Percentiles rank a stretch among this genome's conserved stretches.
These are phyloP conservation scores for Leptinotarsa tumamoca DNA, from an alignment of 2,888 invertebrate genomes.

Conservation along the genomic window DNA sequence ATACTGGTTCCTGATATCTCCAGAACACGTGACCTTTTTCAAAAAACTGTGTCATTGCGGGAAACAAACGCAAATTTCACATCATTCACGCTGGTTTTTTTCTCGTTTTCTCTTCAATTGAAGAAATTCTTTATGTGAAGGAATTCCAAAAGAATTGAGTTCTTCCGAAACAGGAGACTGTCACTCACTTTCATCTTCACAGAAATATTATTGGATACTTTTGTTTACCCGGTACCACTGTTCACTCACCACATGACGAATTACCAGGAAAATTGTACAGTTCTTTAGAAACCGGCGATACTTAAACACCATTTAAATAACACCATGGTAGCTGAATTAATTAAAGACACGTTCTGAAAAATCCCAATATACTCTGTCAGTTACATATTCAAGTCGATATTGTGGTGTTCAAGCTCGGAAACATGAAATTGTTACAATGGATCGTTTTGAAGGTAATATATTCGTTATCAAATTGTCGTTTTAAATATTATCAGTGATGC, in stretches of 20 bases:
- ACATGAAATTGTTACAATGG: constrained; percentile 11
- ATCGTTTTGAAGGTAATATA: constrained; percentile 10
- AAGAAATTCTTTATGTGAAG: background rate
- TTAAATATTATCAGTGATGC: background rate
- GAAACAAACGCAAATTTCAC: too few relatives aligned
- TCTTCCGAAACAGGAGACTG: background rate
- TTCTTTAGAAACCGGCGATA: constrained; percentile 13
- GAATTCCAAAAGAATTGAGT: background rate
- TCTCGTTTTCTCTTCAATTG: background rate
- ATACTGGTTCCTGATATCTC: too few relatives aligned
- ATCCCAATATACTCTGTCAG: constrained; percentile 10
- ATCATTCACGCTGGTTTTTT: too few relatives aligned
- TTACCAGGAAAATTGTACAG: constrained; percentile 4
- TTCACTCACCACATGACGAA: background rate
- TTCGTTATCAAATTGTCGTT: background rate
- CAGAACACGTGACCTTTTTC: too few relatives aligned
- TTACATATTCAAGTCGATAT: constrained; percentile 3
- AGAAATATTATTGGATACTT: background rate
- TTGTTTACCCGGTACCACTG: background rate
- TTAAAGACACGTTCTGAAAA: constrained; percentile 16
- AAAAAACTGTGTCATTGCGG: too few relatives aligned
- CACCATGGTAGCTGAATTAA: constrained; percentile 2
- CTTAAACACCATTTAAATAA: background rate
- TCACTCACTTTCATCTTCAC: background rate
- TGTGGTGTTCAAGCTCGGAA: background rate